These are phyloP conservation scores for Nemopilema nomurai DNA, from an alignment of 30 jellyfish, hydroid and myxozoan genomes.

Conservation along the genomic window DNA sequence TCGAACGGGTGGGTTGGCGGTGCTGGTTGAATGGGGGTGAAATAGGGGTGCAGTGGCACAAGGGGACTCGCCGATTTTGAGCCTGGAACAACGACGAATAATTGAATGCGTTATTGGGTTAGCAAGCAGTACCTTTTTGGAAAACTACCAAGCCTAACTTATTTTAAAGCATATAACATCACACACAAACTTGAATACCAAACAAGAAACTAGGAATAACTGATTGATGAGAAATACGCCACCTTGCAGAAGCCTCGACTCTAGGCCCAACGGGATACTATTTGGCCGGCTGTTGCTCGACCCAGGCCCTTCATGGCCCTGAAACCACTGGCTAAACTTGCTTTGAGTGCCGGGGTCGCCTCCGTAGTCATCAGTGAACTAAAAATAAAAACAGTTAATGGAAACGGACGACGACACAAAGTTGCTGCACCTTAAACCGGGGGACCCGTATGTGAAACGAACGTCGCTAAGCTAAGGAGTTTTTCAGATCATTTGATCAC, in stretches of 20 bases:
- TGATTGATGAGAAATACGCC: too few species aligned
- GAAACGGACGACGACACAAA: too few species aligned
- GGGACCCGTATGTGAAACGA: too few species aligned
- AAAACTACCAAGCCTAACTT: too few species aligned
- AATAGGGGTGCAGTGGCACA: constrained; percentile 60
- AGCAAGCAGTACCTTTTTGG: too few species aligned
- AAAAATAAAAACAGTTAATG: background rate
- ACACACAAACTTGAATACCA: background rate
- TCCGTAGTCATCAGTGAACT: constrained; percentile 81
- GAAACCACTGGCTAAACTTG: constrained; percentile 87
- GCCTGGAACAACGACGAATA: too few species aligned
- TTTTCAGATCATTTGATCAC: too few species aligned
- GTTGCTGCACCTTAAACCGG: too few species aligned
- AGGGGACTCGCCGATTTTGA: constrained; percentile 6
- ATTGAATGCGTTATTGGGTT: too few species aligned
- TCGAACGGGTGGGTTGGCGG: constrained; percentile 70
- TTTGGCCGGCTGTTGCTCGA: constrained; percentile 69
- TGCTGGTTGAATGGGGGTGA: constrained; percentile 97
- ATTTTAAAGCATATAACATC: background rate
- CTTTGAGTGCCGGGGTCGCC: constrained; percentile 68
- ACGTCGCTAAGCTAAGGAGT: too few species aligned
- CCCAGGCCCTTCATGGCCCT: constrained; percentile 45
- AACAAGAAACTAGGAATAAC: too few species aligned
- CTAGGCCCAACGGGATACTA: constrained; percentile 64
- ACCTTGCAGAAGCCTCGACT: background rate